Percentiles rank a stretch among this genome's conserved stretches.
Evolutionary conservation across 2,113 vertebrate genomes (phyloP).

Genomic region (Mellivora capensis): DNA sequence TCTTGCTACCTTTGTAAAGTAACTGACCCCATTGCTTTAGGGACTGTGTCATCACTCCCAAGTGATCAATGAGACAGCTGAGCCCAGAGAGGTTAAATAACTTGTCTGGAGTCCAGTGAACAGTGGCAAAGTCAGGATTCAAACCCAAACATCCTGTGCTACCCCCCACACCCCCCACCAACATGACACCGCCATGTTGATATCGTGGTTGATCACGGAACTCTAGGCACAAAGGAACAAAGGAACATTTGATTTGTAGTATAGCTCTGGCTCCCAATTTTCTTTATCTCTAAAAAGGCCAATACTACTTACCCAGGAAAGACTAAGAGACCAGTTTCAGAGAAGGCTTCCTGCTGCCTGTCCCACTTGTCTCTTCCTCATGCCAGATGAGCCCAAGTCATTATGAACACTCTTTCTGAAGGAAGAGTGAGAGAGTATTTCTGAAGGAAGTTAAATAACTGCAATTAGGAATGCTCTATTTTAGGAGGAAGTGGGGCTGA

Average conservation of each 20-base stretch:
- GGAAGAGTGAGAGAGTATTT: not conserved
- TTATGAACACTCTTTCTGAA: not conserved
- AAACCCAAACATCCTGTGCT: not conserved
- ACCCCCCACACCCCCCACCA: not conserved
- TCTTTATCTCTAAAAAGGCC: not conserved
- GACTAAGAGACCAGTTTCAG: not conserved
- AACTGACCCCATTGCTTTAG: not conserved
- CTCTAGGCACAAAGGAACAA: not conserved
- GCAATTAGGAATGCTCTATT: constrained; percentile 15
- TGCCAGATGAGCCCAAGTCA: not conserved
- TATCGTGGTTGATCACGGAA: rapidly evolving
- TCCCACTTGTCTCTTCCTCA: not conserved
- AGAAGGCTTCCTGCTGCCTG: not conserved
- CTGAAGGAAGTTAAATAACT: not conserved
- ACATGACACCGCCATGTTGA: not conserved
- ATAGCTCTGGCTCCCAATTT: not conserved
- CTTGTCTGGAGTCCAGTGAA: not conserved
- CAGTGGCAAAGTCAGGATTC: not conserved
- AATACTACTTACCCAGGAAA: not conserved
- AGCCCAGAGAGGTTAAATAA: not conserved
- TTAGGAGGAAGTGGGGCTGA: not conserved
- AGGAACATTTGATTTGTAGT: not conserved
- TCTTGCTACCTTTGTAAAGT: not conserved
- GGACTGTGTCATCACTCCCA: not conserved
- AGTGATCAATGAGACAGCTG: not conserved